These are phyloP conservation scores for Hassar affinis DNA, from an alignment of 2,113 vertebrate species.

Conservation along the genomic window DNA sequence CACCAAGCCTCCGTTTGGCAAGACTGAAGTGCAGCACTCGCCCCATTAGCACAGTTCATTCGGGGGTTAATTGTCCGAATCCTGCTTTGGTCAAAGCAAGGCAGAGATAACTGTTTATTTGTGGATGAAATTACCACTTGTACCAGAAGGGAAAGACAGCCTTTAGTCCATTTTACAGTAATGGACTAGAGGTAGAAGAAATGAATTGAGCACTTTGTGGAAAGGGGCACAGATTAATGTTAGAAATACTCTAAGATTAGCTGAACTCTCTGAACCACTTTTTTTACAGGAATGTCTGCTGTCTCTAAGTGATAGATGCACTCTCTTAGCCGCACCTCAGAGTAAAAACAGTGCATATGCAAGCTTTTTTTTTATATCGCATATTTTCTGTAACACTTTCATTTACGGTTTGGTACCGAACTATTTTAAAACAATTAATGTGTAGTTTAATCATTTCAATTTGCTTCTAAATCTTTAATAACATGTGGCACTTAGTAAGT, in stretches of 20 bases:
- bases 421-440: neutral
- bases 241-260: constrained; percentile 50
- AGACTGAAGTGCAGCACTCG: constrained; percentile 45
- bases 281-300: constrained; percentile 30
- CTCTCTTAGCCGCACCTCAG: neutral
- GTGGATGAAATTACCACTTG: constrained; percentile 63
- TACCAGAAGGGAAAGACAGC: constrained; percentile 39
- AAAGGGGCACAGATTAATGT: constrained; percentile 54
- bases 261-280: constrained; percentile 37
- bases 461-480: neutral
- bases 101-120: constrained; percentile 63
- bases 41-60: constrained; percentile 46
- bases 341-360: neutral
- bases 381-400: neutral
- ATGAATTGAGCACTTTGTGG: constrained; percentile 53
- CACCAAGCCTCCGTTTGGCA: constrained; percentile 28
- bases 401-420: neutral
- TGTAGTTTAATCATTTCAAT: neutral
- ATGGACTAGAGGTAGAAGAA: constrained; percentile 56
- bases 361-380: neutral
- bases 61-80: constrained; percentile 64
- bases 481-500: neutral
- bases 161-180: constrained; percentile 55
- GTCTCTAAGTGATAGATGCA: constrained; percentile 30
- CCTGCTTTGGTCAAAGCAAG: constrained; percentile 46